Base-by-base conservation (phyloP, 2,797 vertebrate species). In the Acanthurus tractus region DNA sequence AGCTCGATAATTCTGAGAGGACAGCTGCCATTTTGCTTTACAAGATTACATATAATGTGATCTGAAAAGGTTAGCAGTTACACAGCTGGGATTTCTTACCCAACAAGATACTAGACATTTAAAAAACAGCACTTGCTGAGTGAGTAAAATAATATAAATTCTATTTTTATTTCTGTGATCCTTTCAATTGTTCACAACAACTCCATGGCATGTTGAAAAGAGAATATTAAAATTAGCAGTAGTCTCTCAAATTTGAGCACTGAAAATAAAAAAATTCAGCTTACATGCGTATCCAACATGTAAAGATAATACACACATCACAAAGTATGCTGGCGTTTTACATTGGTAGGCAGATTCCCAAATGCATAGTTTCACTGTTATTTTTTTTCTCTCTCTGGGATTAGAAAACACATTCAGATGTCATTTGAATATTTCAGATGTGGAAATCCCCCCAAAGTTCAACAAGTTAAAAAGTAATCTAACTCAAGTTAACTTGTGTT, bases 141-240 rank as follows among this genome's bases (percentile, higher is more conserved):
- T 40, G 7, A 63, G 13, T 57, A 50, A 59, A 68, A 50, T n/a
- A 23, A 20, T 53, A 9, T 23, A 9, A 2, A 11, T 9, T 40
- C 10, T 49, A 55, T 14, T 67, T n/a, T 44, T 63, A 6, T 11
- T 45, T 62, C 18, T 44, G 14, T 74, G 55, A 66, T 34, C 22
- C 38, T 62, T 61, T 66, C 18, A 63, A 25, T 48, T 25, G 57
- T 38, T 53, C 50, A 29, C 63, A 46, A 69, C 40, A 64, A 55
- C 9, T 63, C 14, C 7, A n/a, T 45, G 18, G 7, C 4, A 12
- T 4, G n/a, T 48, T 7, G 20, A 22, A 34, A 45, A 45, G 49
- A 25, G 8, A 49, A 18, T 17, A 2, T 2, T 6, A 50, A 57
- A 13, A 62, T 6, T 12, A 17, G 46, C 68, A 3, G 36, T n/a